These are phyloP conservation scores for Leuciscus waleckii DNA, from an alignment of 2,797 vertebrate species.

Conservation along the genomic window DNA sequence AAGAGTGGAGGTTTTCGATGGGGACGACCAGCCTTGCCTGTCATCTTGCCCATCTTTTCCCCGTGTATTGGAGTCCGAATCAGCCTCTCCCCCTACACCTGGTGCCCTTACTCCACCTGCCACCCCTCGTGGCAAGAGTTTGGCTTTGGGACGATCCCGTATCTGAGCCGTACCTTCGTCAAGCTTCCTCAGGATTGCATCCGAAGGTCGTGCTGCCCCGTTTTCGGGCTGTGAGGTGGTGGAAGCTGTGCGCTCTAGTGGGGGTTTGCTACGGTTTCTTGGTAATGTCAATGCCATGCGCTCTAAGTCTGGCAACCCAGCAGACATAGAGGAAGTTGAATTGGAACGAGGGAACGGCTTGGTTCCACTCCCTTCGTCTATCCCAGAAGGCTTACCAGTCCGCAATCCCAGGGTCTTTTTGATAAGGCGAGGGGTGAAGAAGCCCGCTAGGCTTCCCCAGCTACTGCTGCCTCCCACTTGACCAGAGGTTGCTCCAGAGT, in stretches of 20 bases:
- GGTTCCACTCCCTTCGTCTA: slow-evolving; percentile 81
- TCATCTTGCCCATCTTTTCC: slow-evolving; percentile 82
- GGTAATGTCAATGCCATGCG: slow-evolving; percentile 95
- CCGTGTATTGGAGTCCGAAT: slow-evolving; percentile 75
- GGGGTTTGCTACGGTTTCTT: slow-evolving; percentile 94
- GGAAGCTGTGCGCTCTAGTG: slow-evolving; percentile 90
- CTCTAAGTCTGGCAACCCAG: slow-evolving; percentile 95
- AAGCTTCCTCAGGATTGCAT: slow-evolving; percentile 82
- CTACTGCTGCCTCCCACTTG: slow-evolving; percentile 82
- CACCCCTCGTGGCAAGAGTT: slow-evolving; percentile 86
- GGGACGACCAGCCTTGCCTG: slow-evolving; percentile 87
- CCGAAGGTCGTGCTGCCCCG: slow-evolving; percentile 82
- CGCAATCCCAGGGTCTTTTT: slow-evolving; percentile 97
- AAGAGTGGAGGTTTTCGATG: slow-evolving; percentile 79
- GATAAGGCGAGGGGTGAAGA: slow-evolving; percentile 98
- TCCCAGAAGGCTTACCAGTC: slow-evolving; percentile 87
- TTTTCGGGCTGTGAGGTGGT: slow-evolving; percentile 90
- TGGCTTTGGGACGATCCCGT: slow-evolving; percentile 95
- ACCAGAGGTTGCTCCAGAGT: slow-evolving; percentile 73
- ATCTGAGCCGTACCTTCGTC: slow-evolving; percentile 90
- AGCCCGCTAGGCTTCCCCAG: slow-evolving; percentile 95
- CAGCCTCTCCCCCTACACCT: slow-evolving; percentile 77
- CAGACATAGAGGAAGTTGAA: slow-evolving; percentile 98
- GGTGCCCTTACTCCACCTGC: slow-evolving; percentile 73
- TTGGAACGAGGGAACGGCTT: slow-evolving; percentile 94